Percentiles rank a stretch among this genome's conserved stretches.
phyloP scores from a whole-genome alignment of 2,113 vertebrate species.

The Semnornis frantzii region DNA sequence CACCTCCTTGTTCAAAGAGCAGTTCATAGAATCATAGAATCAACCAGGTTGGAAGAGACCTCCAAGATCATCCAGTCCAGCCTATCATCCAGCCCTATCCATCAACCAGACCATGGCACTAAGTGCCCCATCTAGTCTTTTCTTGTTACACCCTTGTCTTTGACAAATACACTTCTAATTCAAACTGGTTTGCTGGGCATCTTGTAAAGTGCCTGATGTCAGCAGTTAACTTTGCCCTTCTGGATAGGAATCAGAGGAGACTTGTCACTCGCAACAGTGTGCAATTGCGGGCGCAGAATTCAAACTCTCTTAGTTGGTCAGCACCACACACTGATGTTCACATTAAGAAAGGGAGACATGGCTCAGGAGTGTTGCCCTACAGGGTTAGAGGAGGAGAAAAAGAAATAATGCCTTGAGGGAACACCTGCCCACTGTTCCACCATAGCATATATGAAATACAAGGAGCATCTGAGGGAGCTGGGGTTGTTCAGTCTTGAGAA shows the following conservation, averaged over 20 bases:
- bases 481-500: no score
- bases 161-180: not conserved
- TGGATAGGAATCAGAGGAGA: not conserved
- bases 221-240: not conserved
- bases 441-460: not conserved
- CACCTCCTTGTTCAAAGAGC: not conserved
- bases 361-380: not conserved
- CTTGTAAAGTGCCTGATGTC: not conserved
- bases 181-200: not conserved
- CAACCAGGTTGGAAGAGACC: no score
- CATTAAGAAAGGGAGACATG: not conserved
- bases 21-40: no score
- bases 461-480: no score
- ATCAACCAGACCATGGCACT: no score
- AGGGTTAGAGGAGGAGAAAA: not conserved
- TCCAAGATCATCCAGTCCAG: no score
- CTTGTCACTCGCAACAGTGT: fast-evolving
- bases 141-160: not conserved
- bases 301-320: fast-evolving
- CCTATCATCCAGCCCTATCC: no score
- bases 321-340: not conserved
- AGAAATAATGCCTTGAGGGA: not conserved
- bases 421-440: not conserved
- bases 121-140: no score
- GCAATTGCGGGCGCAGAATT: not conserved